Conservation (phyloP, 2,113 vertebrate species). For the Beaufortia kweichowensis region DNA sequence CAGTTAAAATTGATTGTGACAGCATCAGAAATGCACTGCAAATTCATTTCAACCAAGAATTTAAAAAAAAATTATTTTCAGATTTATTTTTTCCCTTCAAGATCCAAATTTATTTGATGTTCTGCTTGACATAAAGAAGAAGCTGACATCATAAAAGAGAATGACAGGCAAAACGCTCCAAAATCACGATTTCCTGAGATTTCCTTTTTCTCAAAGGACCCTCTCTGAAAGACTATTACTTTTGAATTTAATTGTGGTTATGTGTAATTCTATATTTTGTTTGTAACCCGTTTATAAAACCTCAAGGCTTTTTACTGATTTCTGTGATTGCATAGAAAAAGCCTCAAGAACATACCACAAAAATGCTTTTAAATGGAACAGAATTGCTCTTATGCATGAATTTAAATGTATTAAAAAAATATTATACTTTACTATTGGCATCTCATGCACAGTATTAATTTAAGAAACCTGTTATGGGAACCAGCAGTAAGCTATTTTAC, state of each 20-base stretch:
- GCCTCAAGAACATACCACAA: neutral
- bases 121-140: conserved; percentile 26
- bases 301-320: conserved; percentile 1
- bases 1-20: conserved; percentile 60
- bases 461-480: conserved; percentile 31
- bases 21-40: conserved; percentile 52
- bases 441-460: neutral
- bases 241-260: conserved; percentile 37
- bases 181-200: conserved; percentile 29
- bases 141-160: conserved; percentile 29
- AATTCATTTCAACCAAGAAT: conserved; percentile 48
- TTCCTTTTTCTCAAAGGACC: conserved; percentile 26
- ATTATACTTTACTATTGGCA: neutral
- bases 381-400: neutral
- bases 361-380: conserved; percentile 6
- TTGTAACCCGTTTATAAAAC: conserved; percentile 22
- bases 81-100: conserved; percentile 31
- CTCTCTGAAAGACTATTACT: conserved; percentile 23
- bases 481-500: conserved; percentile 32
- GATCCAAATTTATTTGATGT: neutral
- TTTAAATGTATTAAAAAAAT: no score
- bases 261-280: conserved; percentile 42
- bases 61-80: conserved; percentile 43
- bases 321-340: conserved; percentile 7
- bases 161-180: conserved; percentile 4